A percentile compares a stretch with the other conserved stretches of the same genome.
phyloP scores from a whole-genome alignment of 2,888 invertebrate species.

The Trichopoda pennipes region DNA sequence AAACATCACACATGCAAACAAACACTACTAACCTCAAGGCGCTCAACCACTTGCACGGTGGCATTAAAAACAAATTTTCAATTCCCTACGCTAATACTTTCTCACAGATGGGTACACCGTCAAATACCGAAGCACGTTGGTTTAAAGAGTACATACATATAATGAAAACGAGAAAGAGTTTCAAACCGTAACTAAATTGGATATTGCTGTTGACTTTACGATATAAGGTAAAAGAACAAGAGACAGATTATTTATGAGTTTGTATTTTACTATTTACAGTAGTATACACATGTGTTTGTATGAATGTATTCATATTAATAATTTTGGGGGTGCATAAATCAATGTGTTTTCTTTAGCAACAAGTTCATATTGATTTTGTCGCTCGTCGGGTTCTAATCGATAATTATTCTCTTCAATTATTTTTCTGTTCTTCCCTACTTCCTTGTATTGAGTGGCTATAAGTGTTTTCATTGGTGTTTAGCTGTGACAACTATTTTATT shows the following conservation, averaged over 20 bases:
- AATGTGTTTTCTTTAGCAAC: constrained; percentile 67
- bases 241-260: constrained; percentile 27
- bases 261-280: constrained; percentile 7
- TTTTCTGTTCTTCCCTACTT: constrained; percentile 25
- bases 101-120: not conserved
- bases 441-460: constrained; percentile 17
- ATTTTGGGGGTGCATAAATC: constrained; percentile 66
- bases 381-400: constrained; percentile 62
- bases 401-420: constrained; percentile 41
- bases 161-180: constrained; percentile 22
- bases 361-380: constrained; percentile 69
- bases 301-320: constrained; percentile 15
- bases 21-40: constrained; percentile 8
- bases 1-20: not conserved
- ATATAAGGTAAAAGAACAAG: constrained; percentile 36
- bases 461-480: constrained; percentile 2
- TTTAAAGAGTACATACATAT: constrained; percentile 1
- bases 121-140: not conserved
- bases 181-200: constrained; percentile 19
- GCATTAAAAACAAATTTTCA: constrained; percentile 35
- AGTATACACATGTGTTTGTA: not conserved
- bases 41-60: constrained; percentile 4
- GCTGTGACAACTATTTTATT: constrained; percentile 5
- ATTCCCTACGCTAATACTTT: constrained; percentile 13
- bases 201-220: constrained; percentile 20